Base-by-base conservation (phyloP, 2,797 vertebrate genomes). In the Thunnus albacares region DNA sequence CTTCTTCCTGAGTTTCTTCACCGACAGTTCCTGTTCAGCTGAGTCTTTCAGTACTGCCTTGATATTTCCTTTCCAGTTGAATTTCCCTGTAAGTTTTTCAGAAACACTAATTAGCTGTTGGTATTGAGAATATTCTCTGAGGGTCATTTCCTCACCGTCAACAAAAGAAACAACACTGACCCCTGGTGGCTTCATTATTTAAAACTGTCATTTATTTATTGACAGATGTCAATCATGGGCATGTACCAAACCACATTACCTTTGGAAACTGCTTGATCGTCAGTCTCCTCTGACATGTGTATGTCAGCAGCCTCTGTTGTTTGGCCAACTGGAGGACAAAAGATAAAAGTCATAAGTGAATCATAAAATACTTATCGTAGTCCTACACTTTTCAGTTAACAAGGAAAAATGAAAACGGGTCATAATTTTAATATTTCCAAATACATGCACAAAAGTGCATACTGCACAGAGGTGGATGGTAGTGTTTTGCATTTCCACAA, bases 51-150 rank as follows among this genome's bases (percentile, higher is more conserved):
- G 92, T 60, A 98, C 82, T 0, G 97, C 96, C 88, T 96, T 98
- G 82, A 99, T 99, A 0, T 96, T 98, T 84, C 97, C 97, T 60
- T 99, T 99, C 98, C 98, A 99, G 91, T 97, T 98, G 93, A 99
- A 99, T 95, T 97, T 99, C 53, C 96, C 97, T 99, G 75, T 4
- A 65, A 65, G 22, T 81, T 47, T 62, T 72, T 79, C 5, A 82
- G 2, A 82, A 57, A 35, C 4, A 60, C 30, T 10, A 62, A 79
- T 64, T 3, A 74, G n/a, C 9, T 73, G 14, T 41, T n/a, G 60
- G 41, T 15, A 26, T 33, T n/a, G 30, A 53, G 3, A 53, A 22
- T 58, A 24, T 43, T 47, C 24, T 35, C 26, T 17, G 15, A 56
- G 30, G 52, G 13, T 41, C 41, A 65, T 58, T 73, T 62, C 18